A percentile compares a stretch with the other conserved stretches of the same genome.
Conservation (phyloP, 2,888 invertebrate species). For the Leptothorax acervorum region DNA sequence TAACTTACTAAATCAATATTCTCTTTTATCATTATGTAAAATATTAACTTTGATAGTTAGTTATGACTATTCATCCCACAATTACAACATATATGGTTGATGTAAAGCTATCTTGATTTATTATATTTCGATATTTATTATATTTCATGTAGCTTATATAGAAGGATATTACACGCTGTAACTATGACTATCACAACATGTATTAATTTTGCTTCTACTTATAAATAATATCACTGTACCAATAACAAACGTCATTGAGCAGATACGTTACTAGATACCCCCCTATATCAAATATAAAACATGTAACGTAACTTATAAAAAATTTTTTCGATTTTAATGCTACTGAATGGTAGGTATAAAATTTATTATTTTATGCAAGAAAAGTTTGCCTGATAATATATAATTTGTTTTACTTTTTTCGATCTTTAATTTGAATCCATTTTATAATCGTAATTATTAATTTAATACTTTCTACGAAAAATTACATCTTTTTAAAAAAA, state of each 20-base stretch:
- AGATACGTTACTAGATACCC: background rate
- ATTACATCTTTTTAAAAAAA: background rate
- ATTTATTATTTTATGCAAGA: background rate
- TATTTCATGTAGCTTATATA: background rate
- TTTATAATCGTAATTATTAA: background rate
- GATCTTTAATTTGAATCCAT: background rate
- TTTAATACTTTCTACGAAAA: background rate
- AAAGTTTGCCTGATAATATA: conserved; percentile 22
- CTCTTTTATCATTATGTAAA: background rate
- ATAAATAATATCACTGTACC: conserved; percentile 20
- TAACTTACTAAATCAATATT: conserved; percentile 2
- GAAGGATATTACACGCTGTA: background rate
- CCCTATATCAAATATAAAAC: conserved; percentile 12
- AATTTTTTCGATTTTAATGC: conserved; percentile 9
- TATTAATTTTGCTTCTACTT: conserved; percentile 29
- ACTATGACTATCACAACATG: background rate
- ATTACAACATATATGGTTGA: background rate
- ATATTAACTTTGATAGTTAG: background rate
- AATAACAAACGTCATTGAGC: conserved; percentile 17
- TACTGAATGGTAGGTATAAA: background rate
- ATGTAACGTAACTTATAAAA: background rate
- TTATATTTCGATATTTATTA: background rate
- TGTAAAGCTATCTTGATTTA: conserved; percentile 1
- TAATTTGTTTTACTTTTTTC: conserved; percentile 8
- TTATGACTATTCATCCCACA: background rate